A percentile compares a stretch with the other conserved stretches of the same genome.
These are phyloP conservation scores for Plemyria rubiginata DNA, from an alignment of 2,888 invertebrate species.

Conservation along the genomic window DNA sequence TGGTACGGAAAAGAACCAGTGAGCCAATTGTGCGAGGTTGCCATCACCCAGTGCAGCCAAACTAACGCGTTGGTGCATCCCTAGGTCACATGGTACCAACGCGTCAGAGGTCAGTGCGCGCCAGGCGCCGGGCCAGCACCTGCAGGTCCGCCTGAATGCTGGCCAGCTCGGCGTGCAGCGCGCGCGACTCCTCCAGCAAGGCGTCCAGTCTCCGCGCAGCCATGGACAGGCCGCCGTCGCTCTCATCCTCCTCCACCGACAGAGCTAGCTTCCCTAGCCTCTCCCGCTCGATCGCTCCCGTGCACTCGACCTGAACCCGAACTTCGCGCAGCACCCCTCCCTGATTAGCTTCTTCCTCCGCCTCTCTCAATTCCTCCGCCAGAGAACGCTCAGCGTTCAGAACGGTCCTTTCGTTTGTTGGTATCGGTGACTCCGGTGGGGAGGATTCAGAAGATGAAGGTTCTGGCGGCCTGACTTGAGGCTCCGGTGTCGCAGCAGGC, in stretches of 20 bases:
- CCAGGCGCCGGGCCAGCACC: constrained; percentile 80
- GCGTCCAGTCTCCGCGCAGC: constrained; percentile 74
- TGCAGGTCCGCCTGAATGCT: constrained; percentile 81
- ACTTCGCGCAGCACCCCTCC: constrained; percentile 56
- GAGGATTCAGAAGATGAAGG: constrained; percentile 10
- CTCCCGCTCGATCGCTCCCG: constrained; percentile 64
- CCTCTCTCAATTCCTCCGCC: constrained; percentile 75
- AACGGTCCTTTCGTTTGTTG: constrained; percentile 37
- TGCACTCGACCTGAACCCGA: constrained; percentile 54
- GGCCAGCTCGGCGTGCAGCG: constrained; percentile 75
- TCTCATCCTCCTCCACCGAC: constrained; percentile 75
- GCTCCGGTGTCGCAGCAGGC: constrained; percentile 54
- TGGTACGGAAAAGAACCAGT: background rate
- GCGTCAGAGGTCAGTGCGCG: constrained; percentile 72
- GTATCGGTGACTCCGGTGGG: background rate
- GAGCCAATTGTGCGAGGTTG: background rate
- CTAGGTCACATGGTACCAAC: constrained; percentile 67
- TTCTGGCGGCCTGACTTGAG: constrained; percentile 38
- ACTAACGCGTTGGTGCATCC: constrained; percentile 32
- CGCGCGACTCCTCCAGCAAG: constrained; percentile 75
- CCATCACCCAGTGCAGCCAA: constrained; percentile 29
- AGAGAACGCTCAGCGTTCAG: constrained; percentile 58
- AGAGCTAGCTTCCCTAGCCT: constrained; percentile 73
- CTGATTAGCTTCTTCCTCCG: constrained; percentile 63
- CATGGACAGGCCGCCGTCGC: constrained; percentile 59